Percentiles rank a stretch among this genome's conserved stretches.
Evolutionary conservation across 2,113 vertebrate species (phyloP).

Genomic region (Seriola dumerili): DNA sequence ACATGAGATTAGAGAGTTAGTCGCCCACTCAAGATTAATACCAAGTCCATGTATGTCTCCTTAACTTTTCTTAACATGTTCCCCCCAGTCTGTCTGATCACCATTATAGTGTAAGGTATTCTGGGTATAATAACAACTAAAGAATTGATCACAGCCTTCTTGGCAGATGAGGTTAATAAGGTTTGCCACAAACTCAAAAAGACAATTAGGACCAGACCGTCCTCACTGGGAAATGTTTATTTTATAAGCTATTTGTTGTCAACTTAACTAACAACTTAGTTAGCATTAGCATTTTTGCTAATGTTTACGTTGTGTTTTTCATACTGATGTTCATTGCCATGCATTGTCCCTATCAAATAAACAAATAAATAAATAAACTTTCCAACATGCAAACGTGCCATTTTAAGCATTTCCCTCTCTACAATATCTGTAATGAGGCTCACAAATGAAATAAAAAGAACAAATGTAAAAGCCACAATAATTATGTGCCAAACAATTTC

Average conservation of each 20-base stretch:
- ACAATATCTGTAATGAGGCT: neutral
- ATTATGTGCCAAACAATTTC: no score
- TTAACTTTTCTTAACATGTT: slow-evolving; percentile 9
- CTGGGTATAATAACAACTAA: no score
- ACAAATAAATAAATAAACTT: no score
- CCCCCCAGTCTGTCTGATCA: slow-evolving; percentile 3
- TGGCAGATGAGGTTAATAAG: neutral
- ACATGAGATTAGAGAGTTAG: slow-evolving; percentile 25
- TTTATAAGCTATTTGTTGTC: no score
- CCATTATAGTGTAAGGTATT: neutral
- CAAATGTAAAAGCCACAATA: no score
- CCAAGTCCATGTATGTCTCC: slow-evolving; percentile 3
- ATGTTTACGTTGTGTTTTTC: no score
- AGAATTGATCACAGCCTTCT: neutral
- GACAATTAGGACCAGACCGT: neutral
- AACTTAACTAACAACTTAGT: no score
- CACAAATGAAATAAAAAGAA: no score
- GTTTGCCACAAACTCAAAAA: neutral
- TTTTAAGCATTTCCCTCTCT: neutral
- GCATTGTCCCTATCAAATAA: no score
- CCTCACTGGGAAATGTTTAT: no score
- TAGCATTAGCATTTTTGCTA: no score
- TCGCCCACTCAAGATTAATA: slow-evolving; percentile 11
- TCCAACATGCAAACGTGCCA: neutral
- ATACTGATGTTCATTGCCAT: no score